Evolutionary conservation across 1,140 invertebrate genomes (phyloP).

Genomic region (Diploscapter pachys): DNA sequence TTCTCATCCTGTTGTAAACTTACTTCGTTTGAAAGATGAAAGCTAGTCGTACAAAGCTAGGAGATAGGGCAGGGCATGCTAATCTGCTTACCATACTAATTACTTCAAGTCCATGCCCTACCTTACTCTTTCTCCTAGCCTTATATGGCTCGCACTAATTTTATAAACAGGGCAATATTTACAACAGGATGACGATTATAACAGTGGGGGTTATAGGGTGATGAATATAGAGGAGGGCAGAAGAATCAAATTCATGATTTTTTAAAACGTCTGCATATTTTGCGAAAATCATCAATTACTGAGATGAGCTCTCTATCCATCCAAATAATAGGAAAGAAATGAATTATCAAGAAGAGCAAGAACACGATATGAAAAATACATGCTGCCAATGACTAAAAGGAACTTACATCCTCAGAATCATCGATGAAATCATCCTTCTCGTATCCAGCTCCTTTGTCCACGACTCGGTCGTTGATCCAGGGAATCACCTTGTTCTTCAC

Average conservation of each 20-base stretch:
- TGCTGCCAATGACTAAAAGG: background rate
- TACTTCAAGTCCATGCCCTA: too few relatives aligned
- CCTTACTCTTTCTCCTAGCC: too few relatives aligned
- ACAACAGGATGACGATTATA: too few relatives aligned
- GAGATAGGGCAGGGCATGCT: background rate
- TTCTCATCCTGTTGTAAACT: background rate
- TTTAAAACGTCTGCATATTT: background rate
- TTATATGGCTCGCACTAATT: too few relatives aligned
- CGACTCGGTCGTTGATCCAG: constrained; percentile 38
- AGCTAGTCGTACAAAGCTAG: too few relatives aligned
- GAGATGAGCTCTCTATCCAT: background rate
- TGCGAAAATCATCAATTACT: background rate
- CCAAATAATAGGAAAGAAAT: background rate
- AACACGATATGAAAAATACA: constrained; percentile 15
- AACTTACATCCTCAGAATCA: constrained; percentile 43
- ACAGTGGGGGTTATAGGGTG: background rate
- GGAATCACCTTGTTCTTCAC: constrained; percentile 32
- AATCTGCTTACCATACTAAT: background rate
- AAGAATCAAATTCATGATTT: too few relatives aligned
- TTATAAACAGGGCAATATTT: too few relatives aligned
- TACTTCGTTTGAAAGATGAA: background rate
- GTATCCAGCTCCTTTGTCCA: constrained; percentile 47
- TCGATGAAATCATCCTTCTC: constrained; percentile 50
- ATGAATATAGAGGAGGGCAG: too few relatives aligned
- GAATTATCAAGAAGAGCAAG: background rate